Base-by-base conservation (phyloP, 2,888 invertebrate species). In the Nineta flava region DNA sequence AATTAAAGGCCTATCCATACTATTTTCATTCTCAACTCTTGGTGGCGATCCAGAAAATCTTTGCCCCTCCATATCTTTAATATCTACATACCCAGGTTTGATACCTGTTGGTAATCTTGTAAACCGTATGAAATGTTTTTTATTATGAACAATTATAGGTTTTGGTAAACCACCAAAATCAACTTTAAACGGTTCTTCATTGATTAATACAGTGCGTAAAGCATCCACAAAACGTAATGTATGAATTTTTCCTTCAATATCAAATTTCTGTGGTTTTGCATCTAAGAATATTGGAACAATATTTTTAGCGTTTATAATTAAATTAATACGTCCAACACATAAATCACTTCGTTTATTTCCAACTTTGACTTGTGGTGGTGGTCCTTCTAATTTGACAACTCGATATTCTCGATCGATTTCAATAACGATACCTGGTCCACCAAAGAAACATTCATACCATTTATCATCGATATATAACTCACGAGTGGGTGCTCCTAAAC, bases 381-480 rank as follows among this genome's bases (percentile, higher is more conserved):
- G 90, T 0, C 95, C 95, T 58, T 87, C 87, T 9, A 99, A 70
- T 59, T 87, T 83, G 1, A 97, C 75, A 43, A 77, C 71, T 53
- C 86, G 78, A n/a, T 81, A 75, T 53, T 83, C 79, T 1, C 83
- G 84, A 51, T 85, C 83, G 35, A 96, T 74, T 42, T 85, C 80
- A 9, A 94, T 81, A 1, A 79, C 77, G 46, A 91, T 76, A 1
- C 90, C 83, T 44, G 87, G 83, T 1, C 92, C 93, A 32, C 88
- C 92, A 64, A 97, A 97, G 65, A 85, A 87, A 58, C 92, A 88
- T 63, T 94, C 94, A 64, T 83, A 94, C 73, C 88, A 87, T 53
- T 81, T 74, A 9, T 85, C 85, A 62, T 97, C 90, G 46, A 99
- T 81, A 59, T 82, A 88, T 34, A 97, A 69, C 61, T 96, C 95